Evolutionary conservation across 2,113 vertebrate genomes (phyloP).

Genomic region (Aepyceros melampus): DNA sequence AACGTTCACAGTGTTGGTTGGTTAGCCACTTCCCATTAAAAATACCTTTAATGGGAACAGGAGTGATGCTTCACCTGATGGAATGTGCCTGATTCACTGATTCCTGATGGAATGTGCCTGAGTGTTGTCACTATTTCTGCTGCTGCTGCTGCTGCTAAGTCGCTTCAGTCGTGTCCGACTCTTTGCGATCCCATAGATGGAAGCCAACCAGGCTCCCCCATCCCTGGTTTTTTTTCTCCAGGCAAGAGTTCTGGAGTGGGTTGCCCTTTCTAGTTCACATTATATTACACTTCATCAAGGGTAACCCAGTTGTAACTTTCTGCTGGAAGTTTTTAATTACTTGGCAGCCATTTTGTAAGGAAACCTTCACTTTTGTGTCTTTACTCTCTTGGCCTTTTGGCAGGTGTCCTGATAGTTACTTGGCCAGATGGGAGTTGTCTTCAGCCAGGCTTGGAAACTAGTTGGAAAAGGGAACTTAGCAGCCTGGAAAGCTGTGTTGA

Average conservation of each 20-base stretch:
- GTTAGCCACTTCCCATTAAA: neutral
- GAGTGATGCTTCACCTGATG: neutral
- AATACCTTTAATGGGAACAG: neutral
- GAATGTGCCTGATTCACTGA: neutral
- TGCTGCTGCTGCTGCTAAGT: no score
- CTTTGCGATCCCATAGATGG: no score
- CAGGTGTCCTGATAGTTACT: neutral
- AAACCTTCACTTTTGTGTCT: neutral
- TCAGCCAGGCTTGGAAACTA: neutral
- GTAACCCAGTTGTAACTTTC: neutral
- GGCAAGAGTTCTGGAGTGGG: no score
- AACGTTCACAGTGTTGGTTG: no score
- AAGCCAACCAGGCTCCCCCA: no score
- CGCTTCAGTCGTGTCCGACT: no score
- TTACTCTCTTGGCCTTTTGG: neutral
- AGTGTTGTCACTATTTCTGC: neutral
- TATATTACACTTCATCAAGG: neutral
- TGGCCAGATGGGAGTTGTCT: neutral
- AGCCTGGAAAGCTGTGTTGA: neutral
- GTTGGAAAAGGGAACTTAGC: neutral
- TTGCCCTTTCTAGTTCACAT: neutral
- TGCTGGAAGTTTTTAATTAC: accelerated
- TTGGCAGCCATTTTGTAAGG: conserved; percentile 20
- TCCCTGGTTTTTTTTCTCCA: no score
- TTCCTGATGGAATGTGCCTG: neutral